A percentile compares a stretch with the other conserved stretches of the same genome.
phyloP scores from a whole-genome alignment of 2,113 vertebrate genomes.

The Marmota flaviventris region DNA sequence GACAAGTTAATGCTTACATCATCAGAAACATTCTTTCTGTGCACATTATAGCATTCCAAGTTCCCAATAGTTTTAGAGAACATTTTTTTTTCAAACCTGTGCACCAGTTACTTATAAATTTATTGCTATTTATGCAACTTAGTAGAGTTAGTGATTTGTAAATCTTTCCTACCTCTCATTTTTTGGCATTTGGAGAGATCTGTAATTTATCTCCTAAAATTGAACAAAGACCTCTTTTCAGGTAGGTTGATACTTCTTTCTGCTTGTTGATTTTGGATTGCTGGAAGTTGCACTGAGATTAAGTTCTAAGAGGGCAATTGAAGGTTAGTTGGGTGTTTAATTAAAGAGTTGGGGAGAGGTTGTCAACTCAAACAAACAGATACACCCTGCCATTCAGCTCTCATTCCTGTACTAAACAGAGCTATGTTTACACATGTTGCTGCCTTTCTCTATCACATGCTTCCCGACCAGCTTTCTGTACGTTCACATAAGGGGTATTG shows the following conservation, averaged over 20 bases:
- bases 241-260: background rate
- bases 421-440: slow-evolving; percentile 26
- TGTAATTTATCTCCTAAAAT: background rate
- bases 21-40: background rate
- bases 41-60: background rate
- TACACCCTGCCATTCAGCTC: slow-evolving; percentile 32
- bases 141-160: background rate
- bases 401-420: background rate
- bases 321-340: slow-evolving; percentile 75
- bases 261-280: slow-evolving; percentile 60
- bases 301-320: slow-evolving; percentile 68
- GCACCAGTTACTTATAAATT: slow-evolving; percentile 6
- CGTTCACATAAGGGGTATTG: background rate
- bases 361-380: slow-evolving; percentile 66
- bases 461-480: background rate
- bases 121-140: background rate
- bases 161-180: background rate
- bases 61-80: background rate
- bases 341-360: slow-evolving; percentile 76
- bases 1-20: background rate
- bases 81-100: background rate
- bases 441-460: background rate
- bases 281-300: slow-evolving; percentile 41
- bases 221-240: slow-evolving; percentile 1
- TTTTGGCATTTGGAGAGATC: background rate